These are phyloP conservation scores for Plagiodera versicolora DNA, from an alignment of 2,888 invertebrate species.

Conservation along the genomic window DNA sequence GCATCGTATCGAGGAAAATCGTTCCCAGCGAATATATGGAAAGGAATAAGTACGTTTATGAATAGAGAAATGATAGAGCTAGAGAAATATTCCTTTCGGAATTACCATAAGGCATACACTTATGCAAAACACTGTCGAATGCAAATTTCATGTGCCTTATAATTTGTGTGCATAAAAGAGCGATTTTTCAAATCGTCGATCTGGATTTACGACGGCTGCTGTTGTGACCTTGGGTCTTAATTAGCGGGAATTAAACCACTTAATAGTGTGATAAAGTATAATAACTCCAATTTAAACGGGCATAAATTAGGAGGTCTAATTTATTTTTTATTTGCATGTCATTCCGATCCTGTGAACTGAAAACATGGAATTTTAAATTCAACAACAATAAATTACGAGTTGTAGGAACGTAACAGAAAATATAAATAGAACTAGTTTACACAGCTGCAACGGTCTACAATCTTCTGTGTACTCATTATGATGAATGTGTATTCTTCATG, in stretches of 20 bases:
- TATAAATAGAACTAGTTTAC: conserved; percentile 5
- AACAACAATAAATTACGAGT: not conserved
- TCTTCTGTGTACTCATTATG: conserved; percentile 3
- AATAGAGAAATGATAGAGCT: conserved; percentile 34
- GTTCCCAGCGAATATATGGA: conserved; percentile 26
- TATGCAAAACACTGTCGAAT: conserved; percentile 33
- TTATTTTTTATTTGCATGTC: conserved; percentile 45
- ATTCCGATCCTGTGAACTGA: conserved; percentile 24
- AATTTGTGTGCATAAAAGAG: conserved; percentile 26
- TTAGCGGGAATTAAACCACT: conserved; percentile 49
- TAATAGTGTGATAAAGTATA: conserved; percentile 48
- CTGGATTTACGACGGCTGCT: conserved; percentile 12
- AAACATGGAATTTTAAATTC: conserved; percentile 27
- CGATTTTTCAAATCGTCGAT: conserved; percentile 16
- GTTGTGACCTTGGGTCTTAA: conserved; percentile 48
- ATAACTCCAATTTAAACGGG: conserved; percentile 45
- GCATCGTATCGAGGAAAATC: conserved; percentile 27
- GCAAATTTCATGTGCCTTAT: conserved; percentile 31
- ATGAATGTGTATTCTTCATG: not conserved
- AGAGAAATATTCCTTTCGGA: conserved; percentile 21
- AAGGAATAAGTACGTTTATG: conserved; percentile 27
- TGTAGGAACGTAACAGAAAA: not conserved
- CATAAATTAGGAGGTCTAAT: conserved; percentile 42
- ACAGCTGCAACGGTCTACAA: not conserved
- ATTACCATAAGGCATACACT: conserved; percentile 30